phyloP scores from a whole-genome alignment of 2,888 invertebrate genomes.

The Patella ulyssiponensis region DNA sequence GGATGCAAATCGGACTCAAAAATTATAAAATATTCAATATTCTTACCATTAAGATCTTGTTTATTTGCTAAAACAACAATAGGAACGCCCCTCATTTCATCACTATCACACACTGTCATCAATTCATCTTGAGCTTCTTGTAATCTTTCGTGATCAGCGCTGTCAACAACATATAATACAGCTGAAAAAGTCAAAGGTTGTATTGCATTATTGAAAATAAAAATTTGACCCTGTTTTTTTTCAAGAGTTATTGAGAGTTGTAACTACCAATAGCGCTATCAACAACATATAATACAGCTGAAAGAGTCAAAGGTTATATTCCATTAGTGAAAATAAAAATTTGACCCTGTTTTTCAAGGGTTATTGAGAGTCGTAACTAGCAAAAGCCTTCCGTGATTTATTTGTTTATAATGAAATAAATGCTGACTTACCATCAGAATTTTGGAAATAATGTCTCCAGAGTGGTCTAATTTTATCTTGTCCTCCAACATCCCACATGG shows the following conservation, averaged over 20 bases:
- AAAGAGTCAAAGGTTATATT: background rate
- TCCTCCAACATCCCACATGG: conserved; percentile 72
- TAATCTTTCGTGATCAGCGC: conserved; percentile 59
- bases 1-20: too few relatives aligned
- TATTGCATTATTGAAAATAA: too few relatives aligned
- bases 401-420: background rate
- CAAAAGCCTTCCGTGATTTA: too few relatives aligned
- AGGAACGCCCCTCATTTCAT: conserved; percentile 64
- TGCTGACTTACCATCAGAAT: conserved; percentile 57
- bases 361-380: too few relatives aligned
- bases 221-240: background rate
- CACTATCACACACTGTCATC: conserved; percentile 50
- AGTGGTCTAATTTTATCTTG: conserved; percentile 68
- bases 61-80: conserved; percentile 70
- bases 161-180: conserved; percentile 67
- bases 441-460: conserved; percentile 69
- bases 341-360: background rate
- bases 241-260: too few relatives aligned
- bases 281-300: conserved; percentile 66
- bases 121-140: conserved; percentile 64
- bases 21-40: too few relatives aligned
- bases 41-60: conserved; percentile 57
- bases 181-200: conserved; percentile 42
- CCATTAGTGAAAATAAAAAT: background rate
- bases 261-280: conserved; percentile 50